Base-by-base conservation (phyloP, 2,113 vertebrate species). In the Bucco capensis region DNA sequence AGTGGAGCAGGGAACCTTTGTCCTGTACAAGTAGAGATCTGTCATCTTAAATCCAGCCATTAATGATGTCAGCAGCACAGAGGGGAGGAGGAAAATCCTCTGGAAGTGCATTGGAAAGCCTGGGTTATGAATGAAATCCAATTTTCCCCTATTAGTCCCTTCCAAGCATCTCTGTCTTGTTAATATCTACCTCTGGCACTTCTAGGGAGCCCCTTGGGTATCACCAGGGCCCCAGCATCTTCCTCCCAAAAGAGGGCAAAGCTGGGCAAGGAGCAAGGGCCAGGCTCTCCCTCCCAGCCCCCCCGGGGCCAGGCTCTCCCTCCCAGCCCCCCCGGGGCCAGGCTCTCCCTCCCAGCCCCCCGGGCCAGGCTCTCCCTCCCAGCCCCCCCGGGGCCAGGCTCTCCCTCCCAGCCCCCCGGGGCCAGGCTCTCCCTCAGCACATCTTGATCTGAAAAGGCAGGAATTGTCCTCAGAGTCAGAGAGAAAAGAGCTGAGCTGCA, bases 21-120 rank as follows among this genome's bases (percentile, higher is more conserved):
- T 90, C 92, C 90, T 37, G 62, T 76, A 56, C 90, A 84, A 94
- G 95, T 95, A 93, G 82, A 86, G 70, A 82, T 85, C 88, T 90
- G 64, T 86, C 92, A 77, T 90, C 86, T 89, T 90, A 90, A 92
- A 84, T 89, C 78, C 69, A 35, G 42, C 64, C 74, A 90, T 67
- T 87, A 89, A 80, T 56, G 78, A 70, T 56, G 74, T 67, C 77
- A 83, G 80, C 57, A 79, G 67, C 82, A 65, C 40, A 28, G 24
- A 67, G 83, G n/a, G n/a, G 75, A 73, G 54, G 28, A 38, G 31
- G 21, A 30, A 31, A 54, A 51, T 51, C 17, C 35, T 35, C n/a
- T 85, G n/a, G 19, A 35, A 86, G 60, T 27, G 33, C 10, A 4
- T 6, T 42, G 38, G 31, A 84, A 73, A 90, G 33, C 33, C 71